Evolutionary conservation across 2,113 vertebrate genomes (phyloP), one percentile per base, ranked within the genome.

Genomic region (Brachypteracias leptosomus): DNA sequence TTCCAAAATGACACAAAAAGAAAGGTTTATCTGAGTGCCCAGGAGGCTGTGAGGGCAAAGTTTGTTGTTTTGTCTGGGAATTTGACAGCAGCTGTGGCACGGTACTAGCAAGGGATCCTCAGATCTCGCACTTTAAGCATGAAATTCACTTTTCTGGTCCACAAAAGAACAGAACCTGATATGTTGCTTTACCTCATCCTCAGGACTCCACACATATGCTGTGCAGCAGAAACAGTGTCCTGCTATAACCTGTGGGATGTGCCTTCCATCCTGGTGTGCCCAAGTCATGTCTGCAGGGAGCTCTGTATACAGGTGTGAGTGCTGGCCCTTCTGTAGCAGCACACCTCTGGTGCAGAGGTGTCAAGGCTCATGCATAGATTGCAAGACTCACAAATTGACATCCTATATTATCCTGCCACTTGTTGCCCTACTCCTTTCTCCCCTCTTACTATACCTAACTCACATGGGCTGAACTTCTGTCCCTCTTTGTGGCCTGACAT

Each of bases 231-330:
- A 51, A 35, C 61, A 33, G 47, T 63, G 67, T n/a, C 31, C 25
- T 47, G 21, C 62, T 31, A 18, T 52, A 8, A 21, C 5, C 3
- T 66, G 17, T 61, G 51, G 85, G 40, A 17, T 4, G 13, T 47
- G 49, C 8, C n/a, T 71, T 73, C 35, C 55, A 54, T 29, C 55
- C 15, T 38, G 35, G 5, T 52, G 35, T n/a, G 40, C 11, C n/a
- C 10, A 1, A 2, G 59, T 10, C 5, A 1, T 0, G 0, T 31
- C 73, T 61, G 38, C 63, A 55, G 63, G 36, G 44, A 76, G 25
- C 21, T 79, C 47, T 62, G 52, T 13, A 42, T 15, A 7, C 24
- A 49, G 42, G 7, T 16, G 21, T 1, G 1, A 6, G 29, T 21
- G 12, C 63, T 55, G 33, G 4, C 46, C 33, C 55, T 80, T 28